Base-by-base conservation (phyloP, 2,113 vertebrate genomes). In the Callospermophilus lateralis region DNA sequence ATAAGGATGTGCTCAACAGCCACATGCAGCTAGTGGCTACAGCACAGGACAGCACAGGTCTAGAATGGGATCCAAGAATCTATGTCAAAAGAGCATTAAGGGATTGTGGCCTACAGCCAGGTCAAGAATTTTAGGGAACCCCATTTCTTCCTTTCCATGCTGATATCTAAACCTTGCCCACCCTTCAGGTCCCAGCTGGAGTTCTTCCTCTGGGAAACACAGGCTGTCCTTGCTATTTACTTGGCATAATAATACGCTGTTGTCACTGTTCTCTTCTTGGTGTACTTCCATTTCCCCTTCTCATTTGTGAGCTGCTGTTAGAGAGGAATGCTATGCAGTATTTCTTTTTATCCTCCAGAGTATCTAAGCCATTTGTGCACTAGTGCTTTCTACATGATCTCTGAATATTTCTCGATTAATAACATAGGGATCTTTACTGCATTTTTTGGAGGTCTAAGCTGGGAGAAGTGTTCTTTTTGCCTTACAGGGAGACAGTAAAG, bases 381-480 rank as follows among this genome's bases (percentile, higher is more conserved):
- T 24, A 37, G 93, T 20, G 8, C 55, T 3, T 86, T 70, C 84
- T 51, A 0, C 0, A 1, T 30, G 28, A 28, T 32, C 34, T 76
- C 3, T 42, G 78, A 58, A 90, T 24, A 1, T 1, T 22, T 51
- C 51, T 26, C 12, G 1, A 61, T 17, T 4, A 74, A 65, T 72
- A 39, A 10, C 1, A 0, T 12, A 10, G 11, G 15, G 32, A 0
- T 42, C 42, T 12, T 0, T 2, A 10, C 5, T 4, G 53, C 19
- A 2, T 30, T 72, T 81, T 45, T 67, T 13, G 42, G 80, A 65
- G 55, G 39, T 61, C 68, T 70, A 17, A 20, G 4, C 48, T 45
- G 8, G 24, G 72, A 55, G 45, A 77, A 51, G 20, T 26, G 83
- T 24, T 48, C 4, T 22, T 63, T n/a, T 68, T 26, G 9, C 22